These are phyloP conservation scores for Cecropterus lyciades DNA, from an alignment of 1,140 invertebrate species.

Conservation along the genomic window DNA sequence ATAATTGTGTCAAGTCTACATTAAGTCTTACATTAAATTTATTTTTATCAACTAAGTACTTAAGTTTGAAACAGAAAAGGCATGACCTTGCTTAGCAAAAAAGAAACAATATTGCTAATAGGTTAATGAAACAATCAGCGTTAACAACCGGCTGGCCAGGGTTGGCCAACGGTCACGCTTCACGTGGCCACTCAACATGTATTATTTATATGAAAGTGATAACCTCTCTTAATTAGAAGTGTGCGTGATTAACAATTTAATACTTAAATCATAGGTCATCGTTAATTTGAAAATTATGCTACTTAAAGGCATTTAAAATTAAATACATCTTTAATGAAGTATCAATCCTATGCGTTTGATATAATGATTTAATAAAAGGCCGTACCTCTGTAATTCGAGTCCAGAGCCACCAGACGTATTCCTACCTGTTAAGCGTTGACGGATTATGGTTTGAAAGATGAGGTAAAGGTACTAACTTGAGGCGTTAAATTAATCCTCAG, in stretches of 20 bases:
- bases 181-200: constrained; percentile 35
- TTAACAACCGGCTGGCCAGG: constrained; percentile 49
- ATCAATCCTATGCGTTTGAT: too few species aligned
- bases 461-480: too few species aligned
- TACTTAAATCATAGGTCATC: constrained; percentile 13
- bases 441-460: too few species aligned
- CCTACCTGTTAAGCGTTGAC: too few species aligned
- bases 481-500: too few species aligned
- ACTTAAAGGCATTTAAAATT: neutral
- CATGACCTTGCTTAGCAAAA: constrained; percentile 40
- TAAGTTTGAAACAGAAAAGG: constrained; percentile 29
- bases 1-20: too few species aligned
- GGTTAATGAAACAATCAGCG: constrained; percentile 47
- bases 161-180: constrained; percentile 62
- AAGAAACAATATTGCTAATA: constrained; percentile 41
- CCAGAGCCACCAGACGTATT: too few species aligned
- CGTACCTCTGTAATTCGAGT: too few species aligned
- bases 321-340: too few species aligned
- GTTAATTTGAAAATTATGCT: constrained; percentile 1
- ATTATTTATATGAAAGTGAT: constrained; percentile 52
- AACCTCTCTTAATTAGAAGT: constrained; percentile 28
- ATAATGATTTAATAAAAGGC: too few species aligned
- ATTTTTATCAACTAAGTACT: constrained; percentile 14
- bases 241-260: constrained; percentile 8
- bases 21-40: neutral